Percentiles rank a stretch among this genome's conserved stretches.
Evolutionary conservation across 2,113 vertebrate species (phyloP).

Genomic region (Hippocampus guttulatus): DNA sequence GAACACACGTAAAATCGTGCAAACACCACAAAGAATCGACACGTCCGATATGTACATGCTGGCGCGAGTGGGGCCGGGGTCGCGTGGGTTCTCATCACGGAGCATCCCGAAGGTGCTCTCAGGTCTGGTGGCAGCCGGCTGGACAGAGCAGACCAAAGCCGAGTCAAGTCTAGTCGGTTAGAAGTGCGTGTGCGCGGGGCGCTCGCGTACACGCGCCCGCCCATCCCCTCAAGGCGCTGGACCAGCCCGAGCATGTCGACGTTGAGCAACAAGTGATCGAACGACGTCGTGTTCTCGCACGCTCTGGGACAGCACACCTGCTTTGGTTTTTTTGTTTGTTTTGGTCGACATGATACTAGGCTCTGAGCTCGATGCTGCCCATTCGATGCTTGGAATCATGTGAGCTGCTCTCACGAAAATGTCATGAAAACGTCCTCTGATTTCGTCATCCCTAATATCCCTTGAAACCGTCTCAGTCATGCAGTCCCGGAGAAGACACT

Average conservation of each 20-base stretch:
- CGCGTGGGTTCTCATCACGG: background rate
- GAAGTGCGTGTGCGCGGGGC: background rate
- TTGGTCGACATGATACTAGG: too few species aligned
- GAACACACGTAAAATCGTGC: background rate
- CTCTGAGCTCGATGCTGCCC: too few species aligned
- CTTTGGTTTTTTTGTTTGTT: background rate
- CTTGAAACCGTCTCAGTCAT: too few species aligned
- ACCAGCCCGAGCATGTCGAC: constrained; percentile 6
- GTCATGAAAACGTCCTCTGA: too few species aligned
- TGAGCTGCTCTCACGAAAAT: too few species aligned
- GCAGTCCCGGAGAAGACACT: too few species aligned
- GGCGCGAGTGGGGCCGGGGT: background rate
- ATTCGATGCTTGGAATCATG: too few species aligned
- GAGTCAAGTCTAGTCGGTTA: background rate
- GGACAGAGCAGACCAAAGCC: background rate
- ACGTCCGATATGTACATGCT: background rate
- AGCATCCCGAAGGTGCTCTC: constrained; percentile 1
- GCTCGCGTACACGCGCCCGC: background rate
- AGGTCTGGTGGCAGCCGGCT: background rate
- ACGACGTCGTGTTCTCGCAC: background rate
- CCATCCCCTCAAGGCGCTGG: background rate
- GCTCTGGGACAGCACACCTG: background rate
- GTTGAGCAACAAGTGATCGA: constrained; percentile 20
- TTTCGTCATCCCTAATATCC: too few species aligned
- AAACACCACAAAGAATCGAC: background rate